Evolutionary conservation across 64 coral and sea anemone genomes (phyloP), one percentile per base, ranked within the genome.

Genomic region (Stylophora pistillata): DNA sequence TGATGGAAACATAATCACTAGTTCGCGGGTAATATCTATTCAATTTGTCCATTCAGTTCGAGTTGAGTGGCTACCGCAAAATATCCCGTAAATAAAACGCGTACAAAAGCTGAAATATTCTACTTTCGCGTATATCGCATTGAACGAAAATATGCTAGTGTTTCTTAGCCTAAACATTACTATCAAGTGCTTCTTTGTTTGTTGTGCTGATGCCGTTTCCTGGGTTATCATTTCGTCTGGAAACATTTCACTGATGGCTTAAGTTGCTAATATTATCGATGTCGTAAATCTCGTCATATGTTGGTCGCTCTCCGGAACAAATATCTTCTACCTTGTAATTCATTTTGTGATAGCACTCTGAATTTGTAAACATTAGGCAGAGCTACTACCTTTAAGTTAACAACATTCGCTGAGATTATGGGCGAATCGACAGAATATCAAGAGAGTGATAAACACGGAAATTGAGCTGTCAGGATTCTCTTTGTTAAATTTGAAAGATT

Each of bases 1-100:
- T 78, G 75, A 78, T 78, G 55, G 75, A 78, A 56, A 78, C 56
- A 56, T 78, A 56, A 78, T 78, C 53, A n/a, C n/a, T 28, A 14
- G 2, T 23, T 23, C 34, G 10, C 32, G 10, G 34, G 23, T 13
- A 9, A 2, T 20, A 76, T 20, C 41, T 76, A 21, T 53, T 53
- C 18, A 21, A 37, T 76, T 76, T 76, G 20, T 15, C 75, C 37
- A 53, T 23, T 64, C 17, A 64, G 73, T 78, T 78, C 53, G 56
- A 78, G 75, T 11, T 68, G 20, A 11, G 23, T 25, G 64, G 5
- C n/a, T 21, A 25, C 64, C 4, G 64, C 23, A 68, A 68, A 26
- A 68, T 25, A 10, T 12, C 64, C 25, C 64, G 26, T 6, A 68
- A 68, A 68, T 26, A 25, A 28, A 68, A 68, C 23, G 7, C 26